Evolutionary conservation across 2,113 vertebrate genomes (phyloP).

Genomic region (Narcine bancroftii): DNA sequence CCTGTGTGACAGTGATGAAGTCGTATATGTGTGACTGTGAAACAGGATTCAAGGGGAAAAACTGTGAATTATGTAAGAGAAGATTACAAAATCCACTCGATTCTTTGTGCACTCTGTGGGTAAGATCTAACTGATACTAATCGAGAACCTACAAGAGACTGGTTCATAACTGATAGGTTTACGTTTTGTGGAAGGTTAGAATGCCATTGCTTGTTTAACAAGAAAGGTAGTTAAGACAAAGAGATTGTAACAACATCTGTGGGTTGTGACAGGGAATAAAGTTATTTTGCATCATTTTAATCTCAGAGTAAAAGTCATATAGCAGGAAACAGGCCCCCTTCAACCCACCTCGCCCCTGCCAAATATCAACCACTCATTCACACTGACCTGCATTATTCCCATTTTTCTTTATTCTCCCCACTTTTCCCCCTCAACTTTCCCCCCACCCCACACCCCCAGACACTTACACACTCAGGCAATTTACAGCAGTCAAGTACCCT

Average conservation of each 20-base stretch:
- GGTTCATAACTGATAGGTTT: not conserved
- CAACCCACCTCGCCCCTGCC: no score
- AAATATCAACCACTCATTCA: no score
- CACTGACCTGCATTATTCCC: no score
- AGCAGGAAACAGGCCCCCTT: no score
- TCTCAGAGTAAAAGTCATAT: no score
- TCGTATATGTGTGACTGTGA: slow-evolving; percentile 67
- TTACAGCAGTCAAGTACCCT: no score
- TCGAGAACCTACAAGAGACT: not conserved
- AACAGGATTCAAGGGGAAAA: slow-evolving; percentile 72
- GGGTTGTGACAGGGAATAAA: not conserved
- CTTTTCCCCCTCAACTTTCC: no score
- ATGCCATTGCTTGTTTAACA: not conserved
- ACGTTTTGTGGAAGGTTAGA: not conserved
- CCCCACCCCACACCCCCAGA: no score
- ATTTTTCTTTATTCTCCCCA: no score
- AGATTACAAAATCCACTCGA: not conserved
- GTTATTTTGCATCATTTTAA: not conserved
- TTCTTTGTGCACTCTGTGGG: not conserved
- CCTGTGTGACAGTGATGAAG: slow-evolving; percentile 54
- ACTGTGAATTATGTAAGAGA: slow-evolving; percentile 85
- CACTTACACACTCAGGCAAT: no score
- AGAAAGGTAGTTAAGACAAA: not conserved
- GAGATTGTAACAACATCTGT: not conserved
- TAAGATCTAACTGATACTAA: not conserved